Evolutionary conservation across 1,140 invertebrate species (phyloP), one percentile per base, ranked within the genome.

Genomic region (Leptestheria dahalacensis): DNA sequence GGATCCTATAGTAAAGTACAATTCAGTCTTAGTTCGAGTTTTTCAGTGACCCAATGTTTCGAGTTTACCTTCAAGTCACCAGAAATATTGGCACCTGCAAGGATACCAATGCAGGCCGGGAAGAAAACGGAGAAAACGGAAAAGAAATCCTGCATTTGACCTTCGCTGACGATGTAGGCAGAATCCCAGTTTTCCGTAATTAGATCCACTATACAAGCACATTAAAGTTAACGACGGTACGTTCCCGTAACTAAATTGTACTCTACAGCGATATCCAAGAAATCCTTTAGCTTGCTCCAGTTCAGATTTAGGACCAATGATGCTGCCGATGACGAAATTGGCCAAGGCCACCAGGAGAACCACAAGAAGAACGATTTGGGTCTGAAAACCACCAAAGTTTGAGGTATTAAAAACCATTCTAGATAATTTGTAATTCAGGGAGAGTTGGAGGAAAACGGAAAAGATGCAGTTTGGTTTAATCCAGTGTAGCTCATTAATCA

Each of bases 281-380:
- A 95, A 93, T 60, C 95, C 96, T 67, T 84, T 74, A 0, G 84
- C 79, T 23, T 65, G 59, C 58, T 78, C 71, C 54, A 82, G 75
- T 4, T 72, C 69, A 51, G 61, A 65, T 24, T 60, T 70, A 0
- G 91, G 89, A 6, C 93, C 92, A 52, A 97, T 82, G 10, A 89
- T 77, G 0, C 86, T 80, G 0, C 92, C 92, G 56, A 93, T 80
- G 0, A 93, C 65, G 67, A 97, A 97, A 71, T 97, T 88, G 3
- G 85, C 73, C 66, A 99, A 92, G 0, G 94, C 91, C 15, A 82
- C 79, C 0, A 92, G 69, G 54, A 99, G 87, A 51, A 96, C 85
- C 1, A 86, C 85, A 24, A 98, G 80, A 1, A 99, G 74, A 56
- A 91, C 83, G 62, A 97, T 84, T 73, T 89, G 86, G 18, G 79